These are phyloP conservation scores for Sclerodermus sp. DNA, from an alignment of 2,888 invertebrate genomes.

Conservation along the genomic window DNA sequence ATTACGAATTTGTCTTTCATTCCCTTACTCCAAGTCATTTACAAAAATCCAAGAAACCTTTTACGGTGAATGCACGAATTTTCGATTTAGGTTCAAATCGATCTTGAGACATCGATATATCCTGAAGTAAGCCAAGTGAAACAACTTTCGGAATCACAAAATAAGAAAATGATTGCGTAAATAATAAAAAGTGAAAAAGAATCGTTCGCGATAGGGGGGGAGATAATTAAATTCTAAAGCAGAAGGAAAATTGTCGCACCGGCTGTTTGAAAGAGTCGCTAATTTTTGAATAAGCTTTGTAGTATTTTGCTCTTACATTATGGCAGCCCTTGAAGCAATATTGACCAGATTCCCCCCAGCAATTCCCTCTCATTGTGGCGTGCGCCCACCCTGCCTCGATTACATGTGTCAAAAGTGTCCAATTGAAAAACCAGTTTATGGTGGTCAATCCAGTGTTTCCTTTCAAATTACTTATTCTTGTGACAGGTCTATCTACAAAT, in stretches of 20 bases:
- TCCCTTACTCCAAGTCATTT: slow-evolving; percentile 9
- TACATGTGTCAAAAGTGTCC: slow-evolving; percentile 25
- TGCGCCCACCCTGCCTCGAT: slow-evolving; percentile 19
- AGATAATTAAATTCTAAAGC: not conserved
- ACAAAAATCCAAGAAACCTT: too few species aligned
- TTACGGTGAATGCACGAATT: not conserved
- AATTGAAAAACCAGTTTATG: slow-evolving; percentile 17
- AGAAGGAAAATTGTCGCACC: not conserved
- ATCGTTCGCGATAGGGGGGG: too few species aligned
- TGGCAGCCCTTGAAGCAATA: slow-evolving; percentile 2
- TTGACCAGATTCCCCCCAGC: slow-evolving; percentile 25
- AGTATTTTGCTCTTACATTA: not conserved
- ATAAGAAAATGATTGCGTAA: slow-evolving; percentile 7
- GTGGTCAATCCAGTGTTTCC: slow-evolving; percentile 26
- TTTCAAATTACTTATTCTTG: slow-evolving; percentile 36
- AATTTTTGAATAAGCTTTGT: not conserved
- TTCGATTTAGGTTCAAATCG: not conserved
- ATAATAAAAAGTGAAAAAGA: too few species aligned
- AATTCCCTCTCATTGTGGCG: slow-evolving; percentile 26
- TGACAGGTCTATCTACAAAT: slow-evolving; percentile 28
- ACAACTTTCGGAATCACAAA: not conserved
- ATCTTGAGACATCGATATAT: too few species aligned
- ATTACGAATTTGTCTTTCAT: slow-evolving; percentile 31
- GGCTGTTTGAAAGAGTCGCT: not conserved
- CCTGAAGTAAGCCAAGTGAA: too few species aligned